Conservation (phyloP, 2,113 vertebrate species). For the Montifringilla adamsi region DNA sequence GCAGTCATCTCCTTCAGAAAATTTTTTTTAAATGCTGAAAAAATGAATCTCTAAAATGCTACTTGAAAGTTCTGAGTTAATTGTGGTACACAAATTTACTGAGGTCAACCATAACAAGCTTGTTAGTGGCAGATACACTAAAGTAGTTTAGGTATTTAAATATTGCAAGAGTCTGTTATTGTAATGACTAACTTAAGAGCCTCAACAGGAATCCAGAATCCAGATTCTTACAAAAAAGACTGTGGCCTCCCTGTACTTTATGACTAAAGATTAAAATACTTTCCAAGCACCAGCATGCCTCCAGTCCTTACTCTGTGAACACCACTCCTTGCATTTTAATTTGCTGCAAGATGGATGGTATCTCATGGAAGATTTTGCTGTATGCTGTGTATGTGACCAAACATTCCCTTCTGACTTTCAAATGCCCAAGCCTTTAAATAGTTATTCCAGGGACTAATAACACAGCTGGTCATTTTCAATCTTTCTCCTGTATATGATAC, state of each 20-base stretch:
- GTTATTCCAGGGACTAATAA: background rate
- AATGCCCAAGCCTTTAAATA: background rate
- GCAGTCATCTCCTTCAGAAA: background rate
- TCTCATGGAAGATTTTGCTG: background rate
- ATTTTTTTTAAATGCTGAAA: background rate
- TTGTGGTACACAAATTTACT: background rate
- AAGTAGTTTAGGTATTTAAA: background rate
- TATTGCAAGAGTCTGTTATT: background rate
- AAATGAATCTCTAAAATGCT: background rate
- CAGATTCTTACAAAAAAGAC: background rate
- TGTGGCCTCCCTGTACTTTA: background rate
- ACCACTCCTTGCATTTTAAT: background rate
- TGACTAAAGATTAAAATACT: background rate
- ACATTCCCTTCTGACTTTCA: background rate
- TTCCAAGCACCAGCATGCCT: background rate
- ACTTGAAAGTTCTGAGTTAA: background rate
- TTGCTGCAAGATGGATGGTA: background rate
- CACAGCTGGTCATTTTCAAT: background rate
- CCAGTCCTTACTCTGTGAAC: background rate
- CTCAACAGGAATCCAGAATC: background rate
- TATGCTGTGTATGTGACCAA: background rate
- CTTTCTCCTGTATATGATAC: background rate
- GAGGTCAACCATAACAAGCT: background rate
- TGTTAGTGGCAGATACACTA: background rate
- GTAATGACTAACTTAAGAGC: background rate